Evolutionary conservation across 1,140 invertebrate species (phyloP), one percentile per base, ranked within the genome.

Genomic region (Planococcus citri): DNA sequence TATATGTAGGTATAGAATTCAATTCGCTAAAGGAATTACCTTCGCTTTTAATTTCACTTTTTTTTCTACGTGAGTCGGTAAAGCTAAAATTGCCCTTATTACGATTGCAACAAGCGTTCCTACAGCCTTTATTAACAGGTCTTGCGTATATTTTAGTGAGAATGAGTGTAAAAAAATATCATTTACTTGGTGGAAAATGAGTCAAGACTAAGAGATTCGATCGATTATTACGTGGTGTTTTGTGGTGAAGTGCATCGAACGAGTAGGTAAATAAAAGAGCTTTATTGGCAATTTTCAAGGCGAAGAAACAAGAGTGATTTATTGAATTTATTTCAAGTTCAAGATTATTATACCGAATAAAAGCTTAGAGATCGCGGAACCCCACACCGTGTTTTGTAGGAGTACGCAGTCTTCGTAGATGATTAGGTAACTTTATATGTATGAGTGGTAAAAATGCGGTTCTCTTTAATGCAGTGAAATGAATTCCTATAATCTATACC

Each of bases 21-120:
- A 51, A 4, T 51, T 17, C 41, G 41, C 17, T n/a, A 51, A 51
- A 51, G 41, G 41, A 51, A 51, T 51, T 51, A 51, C 41, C 10
- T 51, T 51, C 41, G 41, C 41, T 51, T 51, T 51, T 51, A 51
- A 51, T 51, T 51, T 51, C n/a, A n/a, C 41, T 51, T n/a, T n/a
- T 51, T 51, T 51, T 51, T 20, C 17, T 51, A 6, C 41, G n/a
- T n/a, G n/a, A n/a, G n/a, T n/a, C n/a, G n/a, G n/a, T n/a, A n/a
- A n/a, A n/a, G n/a, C 41, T 17, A 20, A 9, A 51, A 17, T 20
- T 51, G n/a, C 17, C 17, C 41, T 51, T 51, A 51, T 51, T 51
- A 51, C 12, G 41, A 3, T 51, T 51, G 4, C 41, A 51, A 51
- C 2, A 51, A 51, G 17, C 41, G 41, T 51, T 51, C 17, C 17